Evolutionary conservation across 2,797 vertebrate species (phyloP).

Genomic region (Falco columbarius): DNA sequence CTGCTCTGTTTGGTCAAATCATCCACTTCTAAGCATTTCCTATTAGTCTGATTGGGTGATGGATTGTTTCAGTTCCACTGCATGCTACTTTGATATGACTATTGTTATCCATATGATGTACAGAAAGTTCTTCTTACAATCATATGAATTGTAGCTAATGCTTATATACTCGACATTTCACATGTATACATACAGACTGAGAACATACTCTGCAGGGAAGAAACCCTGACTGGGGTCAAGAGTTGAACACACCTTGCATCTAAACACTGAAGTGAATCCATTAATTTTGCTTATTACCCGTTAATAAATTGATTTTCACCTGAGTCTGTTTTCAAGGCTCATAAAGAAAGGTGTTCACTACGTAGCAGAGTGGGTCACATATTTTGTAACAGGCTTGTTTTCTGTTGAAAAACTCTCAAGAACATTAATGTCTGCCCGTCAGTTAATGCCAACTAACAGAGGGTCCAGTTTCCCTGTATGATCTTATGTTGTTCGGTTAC

Average conservation of each 20-base stretch:
- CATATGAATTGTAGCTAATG: not conserved
- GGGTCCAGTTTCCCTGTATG: not conserved
- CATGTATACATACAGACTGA: rapidly evolving
- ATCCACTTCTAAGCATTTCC: not conserved
- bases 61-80: not conserved
- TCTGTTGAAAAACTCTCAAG: not conserved
- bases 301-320: not conserved
- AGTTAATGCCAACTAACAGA: not conserved
- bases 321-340: not conserved
- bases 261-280: not conserved
- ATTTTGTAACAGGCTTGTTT: not conserved
- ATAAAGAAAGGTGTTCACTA: not conserved
- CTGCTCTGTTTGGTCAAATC: not conserved
- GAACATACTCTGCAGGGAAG: not conserved
- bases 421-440: not conserved
- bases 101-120: rapidly evolving
- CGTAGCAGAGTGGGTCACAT: not conserved
- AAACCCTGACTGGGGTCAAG: not conserved
- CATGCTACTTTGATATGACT: not conserved
- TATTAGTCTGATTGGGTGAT: not conserved
- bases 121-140: not conserved
- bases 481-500: not conserved
- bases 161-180: not conserved
- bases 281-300: not conserved
- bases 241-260: not conserved